A percentile compares a stretch with the other conserved stretches of the same genome.
phyloP scores from a whole-genome alignment of 2,113 vertebrate species.

The Hemichromis elongatus region DNA sequence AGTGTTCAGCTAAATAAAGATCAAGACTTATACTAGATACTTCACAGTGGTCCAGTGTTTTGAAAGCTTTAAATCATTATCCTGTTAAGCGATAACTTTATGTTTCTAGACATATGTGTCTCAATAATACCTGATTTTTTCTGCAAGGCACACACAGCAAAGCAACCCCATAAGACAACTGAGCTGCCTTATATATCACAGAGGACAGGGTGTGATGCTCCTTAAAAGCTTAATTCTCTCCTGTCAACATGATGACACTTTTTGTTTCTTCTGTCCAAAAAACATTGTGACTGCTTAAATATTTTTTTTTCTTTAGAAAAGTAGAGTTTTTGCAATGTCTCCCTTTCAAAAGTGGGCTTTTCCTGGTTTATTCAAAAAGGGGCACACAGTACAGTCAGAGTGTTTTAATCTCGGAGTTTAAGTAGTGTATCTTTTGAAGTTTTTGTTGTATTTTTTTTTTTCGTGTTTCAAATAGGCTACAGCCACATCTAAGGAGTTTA shows the following conservation, averaged over 20 bases:
- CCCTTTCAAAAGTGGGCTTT: not conserved
- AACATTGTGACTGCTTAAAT: not conserved
- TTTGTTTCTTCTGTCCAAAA: not conserved
- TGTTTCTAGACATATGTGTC: not conserved
- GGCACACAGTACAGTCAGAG: not conserved
- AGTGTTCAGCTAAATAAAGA: too few relatives aligned
- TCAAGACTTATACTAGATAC: not conserved
- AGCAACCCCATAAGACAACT: not conserved
- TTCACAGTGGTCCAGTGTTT: not conserved
- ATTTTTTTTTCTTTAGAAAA: too few relatives aligned
- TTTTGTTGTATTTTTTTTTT: not conserved
- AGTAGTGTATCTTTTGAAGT: not conserved
- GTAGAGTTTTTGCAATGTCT: not conserved
- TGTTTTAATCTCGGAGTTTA: not conserved
- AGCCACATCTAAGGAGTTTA: not conserved
- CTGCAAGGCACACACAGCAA: not conserved
- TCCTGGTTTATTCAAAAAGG: not conserved
- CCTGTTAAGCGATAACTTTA: not conserved
- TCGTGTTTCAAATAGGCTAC: not conserved
- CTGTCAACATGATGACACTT: not conserved
- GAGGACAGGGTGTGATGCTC: not conserved
- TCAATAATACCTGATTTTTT: not conserved
- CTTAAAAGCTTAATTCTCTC: not conserved
- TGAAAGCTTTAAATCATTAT: not conserved
- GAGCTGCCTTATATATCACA: not conserved